Conservation (phyloP, 2,113 vertebrate species). For the Falco punctatus region DNA sequence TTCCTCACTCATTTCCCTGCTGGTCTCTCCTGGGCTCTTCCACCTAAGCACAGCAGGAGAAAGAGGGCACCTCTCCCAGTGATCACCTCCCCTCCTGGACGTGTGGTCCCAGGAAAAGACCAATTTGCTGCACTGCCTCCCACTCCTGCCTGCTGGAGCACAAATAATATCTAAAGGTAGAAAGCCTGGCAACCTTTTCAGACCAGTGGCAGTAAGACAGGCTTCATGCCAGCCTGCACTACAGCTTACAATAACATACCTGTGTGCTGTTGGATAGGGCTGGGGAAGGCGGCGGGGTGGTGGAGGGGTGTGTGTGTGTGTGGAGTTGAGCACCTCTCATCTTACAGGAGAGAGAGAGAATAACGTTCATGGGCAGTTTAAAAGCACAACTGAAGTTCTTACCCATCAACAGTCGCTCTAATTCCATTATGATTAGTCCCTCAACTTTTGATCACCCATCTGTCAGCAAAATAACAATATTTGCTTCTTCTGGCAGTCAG, state of each 20-base stretch:
- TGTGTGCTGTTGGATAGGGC: accelerated
- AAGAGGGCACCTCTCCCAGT: not conserved
- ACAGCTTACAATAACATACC: not conserved
- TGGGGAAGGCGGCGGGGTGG: not conserved
- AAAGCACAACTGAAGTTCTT: not conserved
- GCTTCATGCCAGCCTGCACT: not conserved
- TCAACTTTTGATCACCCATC: not conserved
- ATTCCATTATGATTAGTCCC: not conserved
- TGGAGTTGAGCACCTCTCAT: not conserved
- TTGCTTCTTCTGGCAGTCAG: not conserved
- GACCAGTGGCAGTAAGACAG: not conserved
- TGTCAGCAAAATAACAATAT: not conserved
- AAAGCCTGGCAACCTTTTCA: not conserved
- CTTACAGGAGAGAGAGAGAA: not conserved
- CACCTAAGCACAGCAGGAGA: not conserved
- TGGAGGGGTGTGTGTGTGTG: no score
- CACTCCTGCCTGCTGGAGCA: not conserved
- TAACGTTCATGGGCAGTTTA: not conserved
- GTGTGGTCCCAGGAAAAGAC: not conserved
- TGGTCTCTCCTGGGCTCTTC: not conserved
- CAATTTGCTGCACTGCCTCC: not conserved
- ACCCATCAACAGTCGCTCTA: not conserved
- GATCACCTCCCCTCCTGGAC: not conserved
- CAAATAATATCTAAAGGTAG: not conserved
- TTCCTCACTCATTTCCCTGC: not conserved